Conservation (phyloP, 1,140 invertebrate species). For the Pararge aegeria region DNA sequence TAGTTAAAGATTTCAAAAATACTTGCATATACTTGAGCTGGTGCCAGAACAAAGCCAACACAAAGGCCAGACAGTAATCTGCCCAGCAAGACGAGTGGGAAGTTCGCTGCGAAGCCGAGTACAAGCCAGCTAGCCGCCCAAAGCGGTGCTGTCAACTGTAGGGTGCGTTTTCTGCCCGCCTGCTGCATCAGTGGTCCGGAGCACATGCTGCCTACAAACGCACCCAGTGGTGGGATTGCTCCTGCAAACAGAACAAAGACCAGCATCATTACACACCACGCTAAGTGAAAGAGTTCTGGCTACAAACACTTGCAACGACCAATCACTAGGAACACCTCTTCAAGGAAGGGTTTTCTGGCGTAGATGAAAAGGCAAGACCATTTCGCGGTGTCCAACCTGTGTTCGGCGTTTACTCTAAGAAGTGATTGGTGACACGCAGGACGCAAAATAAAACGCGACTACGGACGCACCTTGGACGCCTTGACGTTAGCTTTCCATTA, state of each 20-base stretch:
- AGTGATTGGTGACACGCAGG: too few species aligned
- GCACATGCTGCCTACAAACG: conserved; percentile 75
- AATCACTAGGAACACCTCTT: too few species aligned
- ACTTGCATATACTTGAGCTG: conserved; percentile 83
- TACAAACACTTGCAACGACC: too few species aligned
- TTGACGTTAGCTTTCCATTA: too few species aligned
- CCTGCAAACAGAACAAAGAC: conserved; percentile 48
- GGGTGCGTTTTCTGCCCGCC: conserved; percentile 69
- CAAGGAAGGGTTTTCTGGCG: too few species aligned
- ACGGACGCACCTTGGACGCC: too few species aligned
- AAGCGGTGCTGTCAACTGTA: conserved; percentile 74
- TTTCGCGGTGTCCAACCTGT: too few species aligned
- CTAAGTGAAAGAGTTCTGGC: too few species aligned
- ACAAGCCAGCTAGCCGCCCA: conserved; percentile 80
- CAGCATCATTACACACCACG: too few species aligned
- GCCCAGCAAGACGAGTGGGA: conserved; percentile 75
- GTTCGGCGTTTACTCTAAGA: too few species aligned
- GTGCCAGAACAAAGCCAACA: conserved; percentile 81
- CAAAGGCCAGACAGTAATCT: conserved; percentile 82
- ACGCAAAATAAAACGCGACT: too few species aligned
- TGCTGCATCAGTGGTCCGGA: conserved; percentile 76
- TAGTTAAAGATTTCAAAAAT: background rate
- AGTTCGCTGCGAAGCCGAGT: conserved; percentile 69
- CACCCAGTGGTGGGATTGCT: conserved; percentile 79
- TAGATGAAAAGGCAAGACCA: too few species aligned